Evolutionary conservation across 2,888 invertebrate genomes (phyloP).

Genomic region (Ophraella communa): DNA sequence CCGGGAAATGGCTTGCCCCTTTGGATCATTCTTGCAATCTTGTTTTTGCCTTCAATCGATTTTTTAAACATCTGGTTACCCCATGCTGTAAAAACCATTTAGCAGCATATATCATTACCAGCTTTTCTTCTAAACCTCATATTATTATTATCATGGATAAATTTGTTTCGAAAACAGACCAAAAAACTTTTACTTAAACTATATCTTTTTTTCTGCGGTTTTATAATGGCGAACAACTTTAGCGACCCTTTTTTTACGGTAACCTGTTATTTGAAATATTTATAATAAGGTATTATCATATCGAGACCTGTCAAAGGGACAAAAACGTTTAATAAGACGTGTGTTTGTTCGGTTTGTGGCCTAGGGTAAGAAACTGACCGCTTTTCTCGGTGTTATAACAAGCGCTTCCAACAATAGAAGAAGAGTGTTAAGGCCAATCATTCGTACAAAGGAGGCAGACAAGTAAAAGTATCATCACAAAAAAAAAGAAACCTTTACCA

Average conservation of each 20-base stretch:
- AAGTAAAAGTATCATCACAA: neutral
- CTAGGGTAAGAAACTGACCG: conserved; percentile 2
- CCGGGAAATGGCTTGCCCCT: too few relatives aligned
- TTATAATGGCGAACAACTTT: neutral
- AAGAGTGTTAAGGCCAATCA: conserved; percentile 5
- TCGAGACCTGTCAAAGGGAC: conserved; percentile 5
- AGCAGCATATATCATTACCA: too few relatives aligned
- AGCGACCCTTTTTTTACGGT: neutral
- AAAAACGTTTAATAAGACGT: conserved; percentile 1
- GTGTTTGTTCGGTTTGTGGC: neutral
- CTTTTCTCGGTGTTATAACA: neutral
- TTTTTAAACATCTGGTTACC: too few relatives aligned
- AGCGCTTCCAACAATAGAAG: neutral
- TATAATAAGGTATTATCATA: neutral
- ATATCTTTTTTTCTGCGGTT: neutral
- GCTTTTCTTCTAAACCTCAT: too few relatives aligned
- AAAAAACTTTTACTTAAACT: neutral
- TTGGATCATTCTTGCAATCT: too few relatives aligned
- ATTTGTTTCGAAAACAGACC: too few relatives aligned
- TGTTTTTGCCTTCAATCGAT: too few relatives aligned
- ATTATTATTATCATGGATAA: too few relatives aligned
- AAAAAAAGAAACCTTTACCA: neutral
- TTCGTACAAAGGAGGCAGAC: neutral
- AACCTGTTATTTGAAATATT: conserved; percentile 3
- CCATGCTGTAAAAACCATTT: too few relatives aligned